A percentile compares a stretch with the other conserved stretches of the same genome.
phyloP scores from a whole-genome alignment of 2,888 invertebrate genomes.

The Steinernema scapterisci region DNA sequence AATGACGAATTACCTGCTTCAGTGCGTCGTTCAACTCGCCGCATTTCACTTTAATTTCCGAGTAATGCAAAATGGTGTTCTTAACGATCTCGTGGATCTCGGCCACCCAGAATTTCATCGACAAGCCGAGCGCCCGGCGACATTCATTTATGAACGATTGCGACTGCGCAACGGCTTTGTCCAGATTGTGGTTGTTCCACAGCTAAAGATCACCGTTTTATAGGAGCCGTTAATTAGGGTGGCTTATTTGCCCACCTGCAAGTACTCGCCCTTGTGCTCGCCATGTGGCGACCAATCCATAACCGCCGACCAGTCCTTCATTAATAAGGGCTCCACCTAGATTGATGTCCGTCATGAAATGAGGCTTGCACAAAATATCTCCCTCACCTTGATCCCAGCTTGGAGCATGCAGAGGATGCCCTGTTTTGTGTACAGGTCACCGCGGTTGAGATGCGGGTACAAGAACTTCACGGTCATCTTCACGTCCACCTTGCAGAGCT shows the following conservation, averaged over 20 bases:
- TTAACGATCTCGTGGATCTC: slow-evolving; percentile 68
- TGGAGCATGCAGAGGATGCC: slow-evolving; percentile 68
- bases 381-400: slow-evolving; percentile 55
- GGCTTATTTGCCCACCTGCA: slow-evolving; percentile 47
- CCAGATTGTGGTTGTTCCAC: slow-evolving; percentile 67
- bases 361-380: not conserved
- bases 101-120: slow-evolving; percentile 68
- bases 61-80: slow-evolving; percentile 67
- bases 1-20: slow-evolving; percentile 54
- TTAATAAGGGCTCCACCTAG: slow-evolving; percentile 66
- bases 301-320: slow-evolving; percentile 68
- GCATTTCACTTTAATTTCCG: slow-evolving; percentile 66
- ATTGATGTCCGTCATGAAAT: not conserved
- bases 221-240: not conserved
- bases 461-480: slow-evolving; percentile 68
- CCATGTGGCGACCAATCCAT: slow-evolving; percentile 68
- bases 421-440: slow-evolving; percentile 68
- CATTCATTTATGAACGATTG: slow-evolving; percentile 68
- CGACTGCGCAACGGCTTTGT: slow-evolving; percentile 67
- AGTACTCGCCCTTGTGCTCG: slow-evolving; percentile 68
- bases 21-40: slow-evolving; percentile 67
- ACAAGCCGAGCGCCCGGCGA: slow-evolving; percentile 66
- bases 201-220: slow-evolving; percentile 37
- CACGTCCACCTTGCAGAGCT: slow-evolving; percentile 67
- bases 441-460: slow-evolving; percentile 67